Base-by-base conservation (phyloP, 2,797 vertebrate species). In the Enteromius afrohamiltoni region DNA sequence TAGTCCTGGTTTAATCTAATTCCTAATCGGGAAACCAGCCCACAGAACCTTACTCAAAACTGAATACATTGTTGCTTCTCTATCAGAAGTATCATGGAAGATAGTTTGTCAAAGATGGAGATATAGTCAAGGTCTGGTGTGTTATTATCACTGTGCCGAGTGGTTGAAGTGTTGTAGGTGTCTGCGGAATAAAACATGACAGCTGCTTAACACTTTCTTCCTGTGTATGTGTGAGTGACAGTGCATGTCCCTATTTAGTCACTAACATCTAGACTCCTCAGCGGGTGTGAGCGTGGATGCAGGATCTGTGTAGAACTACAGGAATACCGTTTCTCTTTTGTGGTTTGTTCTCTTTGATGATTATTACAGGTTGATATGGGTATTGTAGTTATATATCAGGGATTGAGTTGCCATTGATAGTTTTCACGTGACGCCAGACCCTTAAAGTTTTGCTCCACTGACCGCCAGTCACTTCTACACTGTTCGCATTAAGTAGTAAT, bases 191-290 rank as follows among this genome's bases (percentile, higher is more conserved):
- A 79, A 94, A 92, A 85, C 80, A 85, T 91, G 90, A 92, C 92
- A 94, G 93, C 92, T 94, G 93, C 92, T 88, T 92, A 91, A 93
- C 92, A 92, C 90, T 89, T 92, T 74, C 88, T 83, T 85, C 79
- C 88, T 87, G 90, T 93, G 92, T 90, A 89, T 89, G 87, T 80
- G 55, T 26, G 86, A 79, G 53, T 42, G 47, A 67, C 49, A 51
- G 62, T 40, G 29, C 5, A 40, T 58, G 34, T 40, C 65, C 82
- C 45, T 70, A 55, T 80, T 70, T 80, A 70, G 65, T 89, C 89
- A 89, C 89, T 65, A 65, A 34, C 62, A 65, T 65, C 29, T 65
- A 65, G 62, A 34, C 62, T 65, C 89, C 82, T 37, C 67, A 60
- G 53, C 34, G 4, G 53, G n/a, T 58, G 53, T 60, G 83, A 85